Base-by-base conservation (phyloP, 1,140 invertebrate genomes). In the Atopsyche davidsoni region DNA sequence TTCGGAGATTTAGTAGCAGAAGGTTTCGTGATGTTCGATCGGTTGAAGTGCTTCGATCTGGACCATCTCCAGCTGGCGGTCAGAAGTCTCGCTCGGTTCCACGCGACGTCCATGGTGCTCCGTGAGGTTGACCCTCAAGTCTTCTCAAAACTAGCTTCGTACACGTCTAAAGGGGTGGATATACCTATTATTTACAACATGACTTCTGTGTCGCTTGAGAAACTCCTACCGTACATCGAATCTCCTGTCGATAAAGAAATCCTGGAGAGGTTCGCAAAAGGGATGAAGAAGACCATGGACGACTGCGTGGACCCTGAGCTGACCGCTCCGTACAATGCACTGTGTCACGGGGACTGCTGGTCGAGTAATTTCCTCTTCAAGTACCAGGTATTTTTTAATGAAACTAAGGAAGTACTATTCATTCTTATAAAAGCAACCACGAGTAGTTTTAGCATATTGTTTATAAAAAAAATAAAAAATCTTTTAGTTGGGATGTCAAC, bases 281-380 rank as follows among this genome's bases (percentile, higher is more conserved):
- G 16, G 7, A 6, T 38, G 6, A 7, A 7, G 10, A 14, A 38
- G 7, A 38, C 9, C 9, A 7, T 38, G 16, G 10, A 17, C 6
- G 35, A 6, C 10, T 16, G 9, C 6, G 16, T 42, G 40, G 9
- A 4, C 7, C 14, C 22, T 13, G 31, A 35, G 36, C 14, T 3
- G 2, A 25, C 18, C 1, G 19, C 11, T 7, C 48, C 41, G 18
- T 51, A 42, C 59, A 25, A 51, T 16, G 39, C 24, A 6, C 22
- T 51, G 21, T 42, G 39, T n/a, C 72, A 74, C 51, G 70, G 70
- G 4, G 72, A 74, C 55, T 70, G 64, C 46, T 69, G 66, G 61
- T 60, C 60, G 11, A 73, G 72, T 46, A 74, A 74, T 46, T 59
- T 74, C 42, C 35, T 73, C 23, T 74, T 66, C 49, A 62, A 64